Conservation (phyloP, 2,888 invertebrate genomes). For the Apodemia hepburni region DNA sequence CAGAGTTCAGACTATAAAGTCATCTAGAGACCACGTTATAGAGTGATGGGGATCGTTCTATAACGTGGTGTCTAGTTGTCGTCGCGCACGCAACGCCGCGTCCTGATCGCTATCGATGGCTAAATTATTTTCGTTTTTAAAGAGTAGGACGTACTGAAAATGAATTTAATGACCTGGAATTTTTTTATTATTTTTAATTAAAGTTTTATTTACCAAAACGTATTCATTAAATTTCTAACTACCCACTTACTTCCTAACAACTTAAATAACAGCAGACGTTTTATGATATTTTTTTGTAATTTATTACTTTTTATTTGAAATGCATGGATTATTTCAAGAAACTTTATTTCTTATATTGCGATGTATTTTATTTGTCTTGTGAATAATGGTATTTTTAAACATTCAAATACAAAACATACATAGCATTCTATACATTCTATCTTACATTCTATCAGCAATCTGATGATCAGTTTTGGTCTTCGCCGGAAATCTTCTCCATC, state of each 20-base stretch:
- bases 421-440: too few relatives aligned
- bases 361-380: not conserved
- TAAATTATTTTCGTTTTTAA: conserved; percentile 47
- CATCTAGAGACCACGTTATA: conserved; percentile 45
- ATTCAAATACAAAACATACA: not conserved
- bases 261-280: conserved; percentile 1
- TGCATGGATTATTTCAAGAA: not conserved
- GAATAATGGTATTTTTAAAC: conserved; percentile 4
- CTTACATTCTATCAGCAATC: too few relatives aligned
- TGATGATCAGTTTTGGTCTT: too few relatives aligned
- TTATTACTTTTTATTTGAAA: not conserved
- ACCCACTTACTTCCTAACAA: not conserved
- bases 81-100: conserved; percentile 54
- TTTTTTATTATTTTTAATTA: not conserved
- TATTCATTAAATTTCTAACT: not conserved
- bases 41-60: not conserved
- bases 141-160: conserved; percentile 26
- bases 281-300: not conserved
- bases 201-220: not conserved
- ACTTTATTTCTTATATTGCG: not conserved
- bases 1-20: conserved; percentile 68
- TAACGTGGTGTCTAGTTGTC: conserved; percentile 29
- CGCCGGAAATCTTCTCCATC: too few relatives aligned
- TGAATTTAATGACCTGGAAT: not conserved
- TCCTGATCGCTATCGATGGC: conserved; percentile 57